Evolutionary conservation across 2,113 vertebrate genomes (phyloP), one percentile per base, ranked within the genome.

Genomic region (Mesitornis unicolor): DNA sequence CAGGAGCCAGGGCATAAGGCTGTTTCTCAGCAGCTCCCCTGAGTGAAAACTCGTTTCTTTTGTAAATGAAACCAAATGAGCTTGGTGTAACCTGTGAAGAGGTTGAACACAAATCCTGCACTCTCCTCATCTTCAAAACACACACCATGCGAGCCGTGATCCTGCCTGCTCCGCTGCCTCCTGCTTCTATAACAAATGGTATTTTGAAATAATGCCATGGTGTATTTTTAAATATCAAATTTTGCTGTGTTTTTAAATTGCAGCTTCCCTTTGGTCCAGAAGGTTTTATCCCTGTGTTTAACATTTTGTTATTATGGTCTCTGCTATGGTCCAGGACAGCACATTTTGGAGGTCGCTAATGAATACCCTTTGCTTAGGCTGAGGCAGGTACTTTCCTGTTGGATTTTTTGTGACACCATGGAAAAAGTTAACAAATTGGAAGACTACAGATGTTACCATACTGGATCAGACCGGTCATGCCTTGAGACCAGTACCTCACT

Each of bases 221-320:
- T 84, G 69, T 96, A 84, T 95, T 94, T 97, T 96, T 81, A 96
- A 95, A 94, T 96, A 96, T 96, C 93, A 81, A 75, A 95, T 95
- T 96, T 86, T 96, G 88, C 93, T 96, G 92, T 94, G 92, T 93
- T 92, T 96, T 96, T 77, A 94, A 94, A 96, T 84, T 94, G 85
- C 85, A 90, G 83, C 47, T 96, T 95, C 83, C 79, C 64, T 90
- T 95, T 95, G 84, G 85, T 88, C 1, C 3, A 63, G 60, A 86
- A 88, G 53, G 25, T 74, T 96, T 93, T 90, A 91, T 90, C 82
- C 79, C 75, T 47, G n/a, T 70, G 38, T 88, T 94, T 91, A 89
- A 92, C 2, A 1, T 93, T 96, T 87, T 84, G 78, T 86, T 91
- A 43, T 91, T 88, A 90, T 33, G 84, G 79, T 90, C 67, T 85